These are phyloP conservation scores for Phocides pigmalion DNA, from an alignment of 1,140 invertebrate genomes.

Conservation along the genomic window DNA sequence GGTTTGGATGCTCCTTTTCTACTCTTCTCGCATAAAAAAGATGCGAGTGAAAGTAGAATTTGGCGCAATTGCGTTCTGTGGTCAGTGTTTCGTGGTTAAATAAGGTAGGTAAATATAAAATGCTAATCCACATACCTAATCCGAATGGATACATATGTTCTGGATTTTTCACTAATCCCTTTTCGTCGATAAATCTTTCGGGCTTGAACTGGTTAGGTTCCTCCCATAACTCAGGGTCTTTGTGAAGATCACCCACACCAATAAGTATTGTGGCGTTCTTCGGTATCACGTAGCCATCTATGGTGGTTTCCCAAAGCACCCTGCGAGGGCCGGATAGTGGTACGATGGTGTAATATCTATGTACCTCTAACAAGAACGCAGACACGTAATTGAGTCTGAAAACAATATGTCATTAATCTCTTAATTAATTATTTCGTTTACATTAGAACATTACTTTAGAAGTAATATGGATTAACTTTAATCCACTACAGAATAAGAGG, in stretches of 20 bases:
- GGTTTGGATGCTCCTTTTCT: too few relatives aligned
- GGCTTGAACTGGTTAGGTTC: constrained; percentile 89
- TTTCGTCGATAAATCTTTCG: constrained; percentile 84
- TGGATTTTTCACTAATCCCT: constrained; percentile 77
- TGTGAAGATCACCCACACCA: constrained; percentile 86
- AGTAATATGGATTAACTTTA: too few relatives aligned
- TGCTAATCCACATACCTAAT: constrained; percentile 81
- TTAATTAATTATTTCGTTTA: too few relatives aligned
- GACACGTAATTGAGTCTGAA: constrained; percentile 86
- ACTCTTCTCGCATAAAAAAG: too few relatives aligned
- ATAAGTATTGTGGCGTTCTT: constrained; percentile 87
- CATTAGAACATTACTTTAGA: too few relatives aligned
- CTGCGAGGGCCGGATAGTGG: constrained; percentile 89
- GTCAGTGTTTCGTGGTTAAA: too few relatives aligned
- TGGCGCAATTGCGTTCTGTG: too few relatives aligned
- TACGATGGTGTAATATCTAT: constrained; percentile 85
- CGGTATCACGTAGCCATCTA: constrained; percentile 88
- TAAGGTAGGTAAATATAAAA: constrained; percentile 25
- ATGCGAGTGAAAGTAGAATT: too few relatives aligned
- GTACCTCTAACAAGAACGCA: constrained; percentile 87
- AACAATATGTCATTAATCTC: constrained; percentile 12
- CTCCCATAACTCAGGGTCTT: constrained; percentile 86
- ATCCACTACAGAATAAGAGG: too few relatives aligned
- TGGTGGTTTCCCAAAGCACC: constrained; percentile 83
- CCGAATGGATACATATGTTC: constrained; percentile 88